Conservation (phyloP, 2,113 vertebrate species). For the Prinia subflava region DNA sequence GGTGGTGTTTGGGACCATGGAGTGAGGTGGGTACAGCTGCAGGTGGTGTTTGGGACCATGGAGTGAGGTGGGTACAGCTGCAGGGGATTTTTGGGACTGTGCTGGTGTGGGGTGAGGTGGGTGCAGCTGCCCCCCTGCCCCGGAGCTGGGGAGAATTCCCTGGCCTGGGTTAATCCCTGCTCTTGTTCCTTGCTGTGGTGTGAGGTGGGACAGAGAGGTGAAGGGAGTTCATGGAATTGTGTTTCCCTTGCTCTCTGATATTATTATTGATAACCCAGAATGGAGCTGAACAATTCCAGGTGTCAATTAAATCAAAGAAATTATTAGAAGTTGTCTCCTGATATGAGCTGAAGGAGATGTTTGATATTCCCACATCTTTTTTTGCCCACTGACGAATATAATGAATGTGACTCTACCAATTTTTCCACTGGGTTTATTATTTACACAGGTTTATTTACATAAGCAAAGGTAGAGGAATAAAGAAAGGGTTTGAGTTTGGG, state of each 20-base stretch:
- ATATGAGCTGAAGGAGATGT: conserved; percentile 3
- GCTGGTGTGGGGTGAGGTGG: conserved; percentile 98
- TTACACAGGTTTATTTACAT: neutral
- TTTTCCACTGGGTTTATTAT: neutral
- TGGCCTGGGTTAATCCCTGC: neutral
- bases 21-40: conserved; percentile 90
- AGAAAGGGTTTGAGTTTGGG: neutral
- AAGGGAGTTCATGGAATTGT: accelerated
- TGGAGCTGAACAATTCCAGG: neutral
- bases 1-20: conserved; percentile 47
- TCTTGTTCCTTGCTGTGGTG: neutral
- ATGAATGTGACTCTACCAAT: neutral
- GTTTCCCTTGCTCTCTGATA: neutral
- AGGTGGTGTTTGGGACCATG: conserved; percentile 99
- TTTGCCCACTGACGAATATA: neutral
- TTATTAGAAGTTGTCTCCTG: conserved; percentile 40
- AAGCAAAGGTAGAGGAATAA: neutral
- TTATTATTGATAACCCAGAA: neutral
- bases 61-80: conserved; percentile 90
- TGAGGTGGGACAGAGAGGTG: accelerated
- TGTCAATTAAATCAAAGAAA: neutral
- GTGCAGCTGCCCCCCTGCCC: conserved; percentile 53
- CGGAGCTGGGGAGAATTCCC: neutral
- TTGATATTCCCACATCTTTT: neutral
- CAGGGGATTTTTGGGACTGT: conserved; percentile 98